Evolutionary conservation across 2,113 vertebrate genomes (phyloP).

Genomic region (Saimiri boliviensis): DNA sequence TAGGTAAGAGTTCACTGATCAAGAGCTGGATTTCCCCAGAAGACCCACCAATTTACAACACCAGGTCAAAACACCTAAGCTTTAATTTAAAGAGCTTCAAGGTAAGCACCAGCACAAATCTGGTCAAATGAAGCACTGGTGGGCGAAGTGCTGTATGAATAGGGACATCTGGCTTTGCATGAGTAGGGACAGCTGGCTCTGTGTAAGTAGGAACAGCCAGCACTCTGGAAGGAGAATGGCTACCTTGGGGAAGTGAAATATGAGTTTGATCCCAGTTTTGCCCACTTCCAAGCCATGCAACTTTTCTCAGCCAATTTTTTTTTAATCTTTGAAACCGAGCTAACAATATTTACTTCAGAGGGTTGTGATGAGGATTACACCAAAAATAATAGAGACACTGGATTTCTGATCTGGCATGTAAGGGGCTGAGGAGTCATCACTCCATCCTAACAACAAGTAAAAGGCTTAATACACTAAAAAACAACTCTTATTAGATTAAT

Average conservation of each 20-base stretch:
- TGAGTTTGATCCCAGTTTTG: neutral
- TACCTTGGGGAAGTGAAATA: neutral
- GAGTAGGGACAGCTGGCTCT: neutral
- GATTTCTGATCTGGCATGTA: neutral
- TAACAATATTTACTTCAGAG: neutral
- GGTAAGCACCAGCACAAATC: neutral
- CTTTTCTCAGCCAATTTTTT: neutral
- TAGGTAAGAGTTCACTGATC: neutral
- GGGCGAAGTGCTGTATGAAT: neutral
- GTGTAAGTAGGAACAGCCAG: neutral
- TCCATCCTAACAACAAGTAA: neutral
- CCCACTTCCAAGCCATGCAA: neutral
- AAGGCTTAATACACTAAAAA: neutral
- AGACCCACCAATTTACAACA: neutral
- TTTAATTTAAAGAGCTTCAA: neutral
- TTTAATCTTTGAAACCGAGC: neutral
- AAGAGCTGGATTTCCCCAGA: neutral
- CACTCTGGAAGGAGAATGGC: rapidly evolving
- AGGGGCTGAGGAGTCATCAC: neutral
- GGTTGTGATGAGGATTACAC: neutral
- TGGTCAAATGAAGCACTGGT: neutral
- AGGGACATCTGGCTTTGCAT: neutral
- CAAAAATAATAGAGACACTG: neutral
- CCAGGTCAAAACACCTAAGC: neutral
- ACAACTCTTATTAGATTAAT: neutral